phyloP scores from a whole-genome alignment of 1,140 invertebrate species.

The Calliphora vicina region DNA sequence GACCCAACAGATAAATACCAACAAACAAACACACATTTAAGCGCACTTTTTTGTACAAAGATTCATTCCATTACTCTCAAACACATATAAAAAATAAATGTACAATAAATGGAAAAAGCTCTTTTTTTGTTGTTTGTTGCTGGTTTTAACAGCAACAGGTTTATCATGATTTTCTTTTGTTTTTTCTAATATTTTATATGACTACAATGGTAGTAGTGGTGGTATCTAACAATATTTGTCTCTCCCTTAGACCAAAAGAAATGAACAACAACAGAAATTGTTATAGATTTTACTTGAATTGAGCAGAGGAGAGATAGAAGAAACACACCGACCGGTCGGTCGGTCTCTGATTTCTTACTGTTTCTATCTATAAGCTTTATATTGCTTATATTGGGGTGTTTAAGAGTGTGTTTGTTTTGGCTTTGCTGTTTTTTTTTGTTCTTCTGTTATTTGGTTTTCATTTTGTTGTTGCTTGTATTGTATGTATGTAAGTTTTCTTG shows the following conservation, averaged over 20 bases:
- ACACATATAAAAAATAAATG: too few relatives aligned
- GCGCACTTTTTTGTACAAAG: background rate
- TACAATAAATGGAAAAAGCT: background rate
- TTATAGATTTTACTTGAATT: background rate
- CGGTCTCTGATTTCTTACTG: background rate
- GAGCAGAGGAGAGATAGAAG: background rate
- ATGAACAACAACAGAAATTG: background rate
- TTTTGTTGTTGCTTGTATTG: too few relatives aligned
- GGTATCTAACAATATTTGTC: background rate
- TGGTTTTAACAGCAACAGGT: background rate
- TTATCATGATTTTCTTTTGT: background rate
- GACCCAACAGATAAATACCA: background rate
- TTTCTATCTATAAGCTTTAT: background rate
- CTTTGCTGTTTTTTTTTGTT: too few relatives aligned
- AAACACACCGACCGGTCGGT: background rate
- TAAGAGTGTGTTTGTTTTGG: background rate
- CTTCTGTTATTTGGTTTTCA: background rate
- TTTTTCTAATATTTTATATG: background rate
- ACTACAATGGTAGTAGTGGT: background rate
- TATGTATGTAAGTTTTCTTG: background rate
- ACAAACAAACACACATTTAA: background rate
- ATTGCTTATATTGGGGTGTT: background rate
- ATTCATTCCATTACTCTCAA: background rate
- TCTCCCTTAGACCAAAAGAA: background rate
- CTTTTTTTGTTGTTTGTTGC: background rate